Evolutionary conservation across 2,113 vertebrate genomes (phyloP).

Genomic region (Argyrosomus japonicus): DNA sequence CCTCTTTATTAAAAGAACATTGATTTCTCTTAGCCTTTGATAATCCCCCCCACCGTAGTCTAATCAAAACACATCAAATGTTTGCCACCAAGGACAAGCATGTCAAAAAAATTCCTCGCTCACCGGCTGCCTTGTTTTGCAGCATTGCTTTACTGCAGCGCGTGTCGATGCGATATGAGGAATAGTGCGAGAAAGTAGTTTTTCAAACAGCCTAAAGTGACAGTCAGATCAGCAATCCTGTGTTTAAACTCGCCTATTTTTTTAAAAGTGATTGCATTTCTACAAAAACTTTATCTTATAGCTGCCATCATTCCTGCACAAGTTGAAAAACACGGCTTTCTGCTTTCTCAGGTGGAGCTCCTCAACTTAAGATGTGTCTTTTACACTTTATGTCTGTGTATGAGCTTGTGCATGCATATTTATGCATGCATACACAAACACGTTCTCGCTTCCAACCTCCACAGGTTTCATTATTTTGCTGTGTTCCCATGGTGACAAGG

Average conservation of each 20-base stretch:
- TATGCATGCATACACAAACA: constrained; percentile 1
- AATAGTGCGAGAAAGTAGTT: constrained; percentile 36
- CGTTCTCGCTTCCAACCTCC: constrained; percentile 18
- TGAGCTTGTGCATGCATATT: not conserved
- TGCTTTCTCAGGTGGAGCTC: constrained; percentile 21
- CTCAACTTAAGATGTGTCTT: constrained; percentile 27
- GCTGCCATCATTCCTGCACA: constrained; percentile 33
- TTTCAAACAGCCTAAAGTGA: constrained; percentile 58
- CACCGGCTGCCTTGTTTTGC: constrained; percentile 66
- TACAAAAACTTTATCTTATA: constrained; percentile 30
- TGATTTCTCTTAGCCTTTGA: constrained; percentile 83
- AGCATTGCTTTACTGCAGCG: constrained; percentile 33
- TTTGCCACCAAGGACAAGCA: constrained; percentile 75
- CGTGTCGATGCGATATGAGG: constrained; percentile 1
- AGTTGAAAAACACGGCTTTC: constrained; percentile 19
- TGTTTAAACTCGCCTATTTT: constrained; percentile 39
- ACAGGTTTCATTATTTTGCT: constrained; percentile 48
- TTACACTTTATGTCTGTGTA: constrained; percentile 5
- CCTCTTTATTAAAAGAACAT: constrained; percentile 83
- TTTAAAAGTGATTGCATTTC: constrained; percentile 35
- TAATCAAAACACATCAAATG: constrained; percentile 80
- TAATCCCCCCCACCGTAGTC: constrained; percentile 75
- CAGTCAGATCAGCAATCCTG: constrained; percentile 60
- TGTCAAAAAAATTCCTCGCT: constrained; percentile 66
- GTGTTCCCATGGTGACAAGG: constrained; percentile 74